These are phyloP conservation scores for Heteromurus nitidus DNA, from an alignment of 2,888 invertebrate genomes.

Conservation along the genomic window DNA sequence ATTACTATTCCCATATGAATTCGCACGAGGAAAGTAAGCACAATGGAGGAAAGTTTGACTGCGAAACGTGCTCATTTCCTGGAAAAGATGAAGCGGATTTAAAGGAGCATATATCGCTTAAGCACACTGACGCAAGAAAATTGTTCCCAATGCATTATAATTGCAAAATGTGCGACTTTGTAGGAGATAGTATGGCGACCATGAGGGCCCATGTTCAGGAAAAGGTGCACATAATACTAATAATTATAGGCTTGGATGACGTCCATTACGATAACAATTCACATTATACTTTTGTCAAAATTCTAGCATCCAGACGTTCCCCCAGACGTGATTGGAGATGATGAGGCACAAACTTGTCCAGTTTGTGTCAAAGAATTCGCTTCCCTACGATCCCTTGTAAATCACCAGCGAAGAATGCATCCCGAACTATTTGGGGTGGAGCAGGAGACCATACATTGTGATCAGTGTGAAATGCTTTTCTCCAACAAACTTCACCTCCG, in stretches of 20 bases:
- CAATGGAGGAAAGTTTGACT: not conserved
- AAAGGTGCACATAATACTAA: too few species aligned
- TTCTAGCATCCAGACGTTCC: not conserved
- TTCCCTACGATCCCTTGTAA: not conserved
- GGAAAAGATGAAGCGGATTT: not conserved
- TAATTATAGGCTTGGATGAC: too few species aligned
- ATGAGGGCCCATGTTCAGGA: too few species aligned
- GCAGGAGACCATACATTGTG: not conserved
- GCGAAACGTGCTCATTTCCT: not conserved
- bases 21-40: not conserved
- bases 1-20: not conserved
- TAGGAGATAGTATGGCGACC: not conserved
- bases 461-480: not conserved
- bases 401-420: not conserved
- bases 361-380: not conserved
- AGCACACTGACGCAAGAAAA: not conserved
- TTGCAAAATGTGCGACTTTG: slow-evolving; percentile 7
- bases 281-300: not conserved
- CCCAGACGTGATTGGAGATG: not conserved
- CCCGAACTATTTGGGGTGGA: not conserved
- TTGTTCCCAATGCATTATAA: not conserved
- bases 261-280: not conserved
- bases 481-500: not conserved
- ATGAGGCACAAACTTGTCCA: too few species aligned
- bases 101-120: not conserved